Base-by-base conservation (phyloP, 2,797 vertebrate species). In the Pseudomugil tenellus region DNA sequence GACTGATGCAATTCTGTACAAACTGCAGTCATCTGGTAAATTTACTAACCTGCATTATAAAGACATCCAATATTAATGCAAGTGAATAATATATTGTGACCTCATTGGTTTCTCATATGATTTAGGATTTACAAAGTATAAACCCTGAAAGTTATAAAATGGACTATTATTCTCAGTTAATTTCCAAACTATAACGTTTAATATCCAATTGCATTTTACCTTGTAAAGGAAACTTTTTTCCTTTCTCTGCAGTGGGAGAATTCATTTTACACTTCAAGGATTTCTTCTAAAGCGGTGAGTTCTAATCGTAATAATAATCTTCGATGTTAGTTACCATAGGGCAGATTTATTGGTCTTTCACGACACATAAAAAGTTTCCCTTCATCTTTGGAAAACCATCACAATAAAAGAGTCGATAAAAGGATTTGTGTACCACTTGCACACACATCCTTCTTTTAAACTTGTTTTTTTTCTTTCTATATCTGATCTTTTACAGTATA, bases 301-400 rank as follows among this genome's bases (percentile, higher is more conserved):
- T 59, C 51, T 72, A 69, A 70, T 70, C 58, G 37, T 65, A 69
- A 80, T 65, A 74, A 76, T 69, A 80, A 73, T 69, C 34, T 58
- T 21, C 69, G 35, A 13, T 68, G 57, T 66, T 60, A 17, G 43
- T 25, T 43, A 43, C 65, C 34, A 17, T 34, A 4, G 57, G 56
- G 25, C 52, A 46, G 39, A 70, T 74, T 59, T 72, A 59, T 75
- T 74, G 55, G 72, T 59, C 25, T 74, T 23, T 74, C 28, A 26
- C n/a, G n/a, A 3, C 4, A 54, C 70, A 4, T 23, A 2, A 12
- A 63, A 57, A 0, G 32, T 16, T 9, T 41, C 19, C 25, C 54
- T 67, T 67, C 8, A 61, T 80, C 39, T 62, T 49, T 72, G 48
- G 11, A 49, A 25, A 21, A 3, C 46, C 46, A 49, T 60, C 2